These are phyloP conservation scores for Laterallus jamaicensis DNA, from an alignment of 2,113 vertebrate species.

Conservation along the genomic window DNA sequence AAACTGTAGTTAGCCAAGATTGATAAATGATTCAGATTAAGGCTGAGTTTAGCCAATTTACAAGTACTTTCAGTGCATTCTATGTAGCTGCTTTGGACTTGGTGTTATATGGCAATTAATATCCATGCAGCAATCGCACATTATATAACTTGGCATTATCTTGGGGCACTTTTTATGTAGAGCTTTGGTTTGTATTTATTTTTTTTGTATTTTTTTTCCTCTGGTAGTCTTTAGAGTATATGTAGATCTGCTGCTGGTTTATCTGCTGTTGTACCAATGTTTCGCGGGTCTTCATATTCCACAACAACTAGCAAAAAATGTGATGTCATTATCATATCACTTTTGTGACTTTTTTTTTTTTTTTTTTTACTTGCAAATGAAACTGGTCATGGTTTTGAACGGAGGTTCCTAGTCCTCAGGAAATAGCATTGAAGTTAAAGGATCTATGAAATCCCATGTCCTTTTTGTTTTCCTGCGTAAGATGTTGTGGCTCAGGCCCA, in stretches of 20 bases:
- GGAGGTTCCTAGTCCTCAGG: not conserved
- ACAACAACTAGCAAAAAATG: not conserved
- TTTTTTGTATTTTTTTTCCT: not conserved
- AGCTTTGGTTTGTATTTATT: not conserved
- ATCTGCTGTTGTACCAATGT: not conserved
- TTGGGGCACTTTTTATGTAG: not conserved
- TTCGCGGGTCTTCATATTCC: not conserved
- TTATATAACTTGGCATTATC: not conserved
- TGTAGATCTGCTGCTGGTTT: not conserved
- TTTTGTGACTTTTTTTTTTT: not conserved
- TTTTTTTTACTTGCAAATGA: not conserved
- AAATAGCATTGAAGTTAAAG: not conserved
- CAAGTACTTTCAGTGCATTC: not conserved
- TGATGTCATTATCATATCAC: not conserved
- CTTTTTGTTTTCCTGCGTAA: fast-evolving
- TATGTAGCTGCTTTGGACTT: not conserved
- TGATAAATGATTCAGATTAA: not conserved
- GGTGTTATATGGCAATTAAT: not conserved
- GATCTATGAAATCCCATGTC: not conserved
- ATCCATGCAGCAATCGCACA: not conserved
- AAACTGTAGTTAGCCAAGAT: not conserved
- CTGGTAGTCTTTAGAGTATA: not conserved
- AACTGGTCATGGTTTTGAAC: not conserved
- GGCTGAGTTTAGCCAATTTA: not conserved
- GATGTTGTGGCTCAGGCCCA: no score